phyloP scores from a whole-genome alignment of 2,888 invertebrate genomes.

The Eupithecia insigniata region DNA sequence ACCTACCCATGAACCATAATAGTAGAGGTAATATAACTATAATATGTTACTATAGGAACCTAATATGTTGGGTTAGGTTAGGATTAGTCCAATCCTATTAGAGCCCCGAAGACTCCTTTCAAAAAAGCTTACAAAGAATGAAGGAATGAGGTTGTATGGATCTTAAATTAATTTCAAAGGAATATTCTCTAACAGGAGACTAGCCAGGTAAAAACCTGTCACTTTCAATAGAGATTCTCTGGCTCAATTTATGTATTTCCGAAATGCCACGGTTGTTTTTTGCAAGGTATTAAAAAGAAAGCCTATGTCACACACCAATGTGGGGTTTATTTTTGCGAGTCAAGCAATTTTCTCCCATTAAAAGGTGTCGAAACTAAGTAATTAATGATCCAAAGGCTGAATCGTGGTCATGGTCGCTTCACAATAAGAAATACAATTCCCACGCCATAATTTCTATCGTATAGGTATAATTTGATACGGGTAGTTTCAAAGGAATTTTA shows the following conservation, averaged over 20 bases:
- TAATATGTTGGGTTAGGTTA: neutral
- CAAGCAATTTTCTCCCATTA: slow-evolving; percentile 16
- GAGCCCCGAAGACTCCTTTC: too few species aligned
- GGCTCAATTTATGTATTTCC: neutral
- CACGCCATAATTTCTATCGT: slow-evolving; percentile 70
- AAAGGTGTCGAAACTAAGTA: slow-evolving; percentile 34
- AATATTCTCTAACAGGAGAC: neutral
- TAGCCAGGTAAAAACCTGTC: slow-evolving; percentile 14
- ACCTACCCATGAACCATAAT: neutral
- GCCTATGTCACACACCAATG: slow-evolving; percentile 25
- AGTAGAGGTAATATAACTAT: neutral
- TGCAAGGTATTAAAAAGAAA: slow-evolving; percentile 17
- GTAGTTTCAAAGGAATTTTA: slow-evolving; percentile 60
- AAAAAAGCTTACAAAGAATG: neutral
- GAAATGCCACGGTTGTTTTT: neutral
- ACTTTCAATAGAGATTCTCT: neutral
- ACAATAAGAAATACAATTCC: slow-evolving; percentile 60
- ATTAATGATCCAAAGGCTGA: slow-evolving; percentile 43
- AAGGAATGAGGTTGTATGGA: neutral
- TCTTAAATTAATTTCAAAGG: neutral
- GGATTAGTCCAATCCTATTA: neutral
- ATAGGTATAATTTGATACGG: slow-evolving; percentile 72
- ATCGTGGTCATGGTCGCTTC: slow-evolving; percentile 55
- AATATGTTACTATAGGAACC: neutral
- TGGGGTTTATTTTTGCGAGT: slow-evolving; percentile 25